Percentiles rank a stretch among this genome's conserved stretches.
These are phyloP conservation scores for Clitarchus hookeri DNA, from an alignment of 2,888 invertebrate genomes.

Conservation along the genomic window DNA sequence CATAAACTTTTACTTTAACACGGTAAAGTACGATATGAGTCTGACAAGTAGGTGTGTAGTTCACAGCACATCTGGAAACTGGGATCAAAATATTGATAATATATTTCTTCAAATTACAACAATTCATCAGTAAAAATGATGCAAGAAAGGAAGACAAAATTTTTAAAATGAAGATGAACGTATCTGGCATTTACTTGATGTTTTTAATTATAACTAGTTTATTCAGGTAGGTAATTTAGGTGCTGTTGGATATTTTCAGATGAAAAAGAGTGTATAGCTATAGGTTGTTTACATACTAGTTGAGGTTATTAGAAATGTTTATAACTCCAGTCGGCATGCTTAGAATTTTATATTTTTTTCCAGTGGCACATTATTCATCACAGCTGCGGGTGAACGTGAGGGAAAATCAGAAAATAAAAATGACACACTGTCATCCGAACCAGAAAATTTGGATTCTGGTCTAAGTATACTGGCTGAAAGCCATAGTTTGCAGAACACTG, in stretches of 20 bases:
- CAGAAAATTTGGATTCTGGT: not conserved
- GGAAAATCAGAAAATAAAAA: not conserved
- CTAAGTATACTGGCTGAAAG: not conserved
- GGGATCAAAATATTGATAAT: not conserved
- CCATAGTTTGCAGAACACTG: not conserved
- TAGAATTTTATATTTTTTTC: not conserved
- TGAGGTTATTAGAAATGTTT: too few relatives aligned
- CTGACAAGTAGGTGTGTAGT: not conserved
- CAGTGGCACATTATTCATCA: not conserved
- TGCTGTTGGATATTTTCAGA: too few relatives aligned
- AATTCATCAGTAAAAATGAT: not conserved
- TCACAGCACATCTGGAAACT: too few relatives aligned
- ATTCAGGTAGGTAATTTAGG: not conserved
- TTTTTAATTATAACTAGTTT: not conserved
- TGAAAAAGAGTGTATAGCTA: too few relatives aligned
- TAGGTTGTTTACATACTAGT: too few relatives aligned
- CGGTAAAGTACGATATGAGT: not conserved
- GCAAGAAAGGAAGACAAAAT: not conserved
- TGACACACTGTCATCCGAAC: not conserved
- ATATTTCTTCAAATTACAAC: not conserved
- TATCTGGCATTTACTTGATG: not conserved
- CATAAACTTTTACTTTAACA: not conserved
- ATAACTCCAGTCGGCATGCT: too few relatives aligned
- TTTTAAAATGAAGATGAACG: not conserved
- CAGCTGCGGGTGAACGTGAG: not conserved